Evolutionary conservation across 2,888 invertebrate genomes (phyloP).

Genomic region (Ennomos erosarius): DNA sequence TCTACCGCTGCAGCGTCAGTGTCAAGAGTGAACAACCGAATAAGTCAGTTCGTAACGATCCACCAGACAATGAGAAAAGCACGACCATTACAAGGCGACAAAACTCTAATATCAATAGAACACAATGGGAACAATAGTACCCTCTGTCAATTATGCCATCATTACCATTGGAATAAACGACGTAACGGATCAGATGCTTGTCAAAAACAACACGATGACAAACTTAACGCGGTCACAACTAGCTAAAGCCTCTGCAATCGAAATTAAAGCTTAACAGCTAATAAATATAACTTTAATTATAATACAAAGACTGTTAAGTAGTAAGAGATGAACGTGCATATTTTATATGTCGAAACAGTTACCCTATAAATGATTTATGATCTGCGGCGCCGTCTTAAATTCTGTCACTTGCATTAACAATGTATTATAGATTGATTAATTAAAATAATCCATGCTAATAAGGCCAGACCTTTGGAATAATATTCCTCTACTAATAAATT

Average conservation of each 20-base stretch:
- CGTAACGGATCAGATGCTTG: conserved; percentile 79
- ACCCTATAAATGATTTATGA: conserved; percentile 79
- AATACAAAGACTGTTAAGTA: conserved; percentile 15
- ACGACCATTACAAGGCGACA: conserved; percentile 81
- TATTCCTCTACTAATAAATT: not conserved
- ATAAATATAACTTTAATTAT: conserved; percentile 56
- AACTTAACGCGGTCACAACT: conserved; percentile 51
- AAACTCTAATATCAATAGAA: conserved; percentile 81
- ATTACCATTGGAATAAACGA: conserved; percentile 83
- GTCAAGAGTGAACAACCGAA: conserved; percentile 59
- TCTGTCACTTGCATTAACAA: conserved; percentile 66
- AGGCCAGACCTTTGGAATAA: conserved; percentile 7
- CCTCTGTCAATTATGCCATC: conserved; percentile 84
- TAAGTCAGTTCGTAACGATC: conserved; percentile 56
- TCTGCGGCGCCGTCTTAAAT: conserved; percentile 66
- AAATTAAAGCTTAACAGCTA: conserved; percentile 59
- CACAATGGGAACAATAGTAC: conserved; percentile 83
- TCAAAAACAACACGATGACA: conserved; percentile 76
- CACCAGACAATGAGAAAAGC: conserved; percentile 73
- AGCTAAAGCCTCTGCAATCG: conserved; percentile 46
- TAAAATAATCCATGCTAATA: conserved; percentile 41
- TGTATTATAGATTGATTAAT: conserved; percentile 67
- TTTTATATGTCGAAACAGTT: conserved; percentile 68
- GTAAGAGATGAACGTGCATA: conserved; percentile 65
- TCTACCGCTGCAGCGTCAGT: conserved; percentile 60